Conservation (phyloP, 2,797 vertebrate genomes). For the Toxotes lorentzi region DNA sequence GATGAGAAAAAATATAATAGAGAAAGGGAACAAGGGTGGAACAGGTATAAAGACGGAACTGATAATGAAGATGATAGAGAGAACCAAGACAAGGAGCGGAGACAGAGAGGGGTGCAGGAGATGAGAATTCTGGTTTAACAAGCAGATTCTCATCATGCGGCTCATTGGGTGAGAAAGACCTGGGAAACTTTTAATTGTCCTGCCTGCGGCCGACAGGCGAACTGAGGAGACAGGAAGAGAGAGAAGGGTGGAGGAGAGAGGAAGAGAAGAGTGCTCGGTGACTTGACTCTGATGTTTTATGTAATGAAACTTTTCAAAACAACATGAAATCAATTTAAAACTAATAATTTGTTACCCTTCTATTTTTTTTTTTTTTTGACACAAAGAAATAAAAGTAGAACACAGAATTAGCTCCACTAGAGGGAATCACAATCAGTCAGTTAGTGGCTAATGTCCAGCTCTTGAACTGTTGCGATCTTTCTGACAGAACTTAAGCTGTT, state of each 20-base stretch:
- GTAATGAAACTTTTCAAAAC: neutral
- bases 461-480: neutral
- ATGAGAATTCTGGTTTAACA: constrained; percentile 63
- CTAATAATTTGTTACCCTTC: neutral
- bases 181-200: constrained; percentile 84
- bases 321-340: neutral
- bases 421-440: neutral
- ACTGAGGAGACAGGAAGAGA: neutral
- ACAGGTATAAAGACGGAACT: neutral
- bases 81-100: constrained; percentile 13
- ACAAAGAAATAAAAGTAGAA: neutral
- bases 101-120: constrained; percentile 40
- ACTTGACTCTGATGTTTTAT: constrained; percentile 24
- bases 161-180: constrained; percentile 81
- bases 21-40: neutral
- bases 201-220: constrained; percentile 62
- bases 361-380: neutral
- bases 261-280: constrained; percentile 16
- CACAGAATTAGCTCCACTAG: neutral
- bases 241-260: neutral
- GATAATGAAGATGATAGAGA: constrained; percentile 31
- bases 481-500: neutral
- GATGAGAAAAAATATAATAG: neutral
- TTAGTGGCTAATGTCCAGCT: neutral
- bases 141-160: constrained; percentile 81